A percentile compares a stretch with the other conserved stretches of the same genome.
phyloP scores from a whole-genome alignment of 1,140 invertebrate species.

The Pygmarrhopalites habei region DNA sequence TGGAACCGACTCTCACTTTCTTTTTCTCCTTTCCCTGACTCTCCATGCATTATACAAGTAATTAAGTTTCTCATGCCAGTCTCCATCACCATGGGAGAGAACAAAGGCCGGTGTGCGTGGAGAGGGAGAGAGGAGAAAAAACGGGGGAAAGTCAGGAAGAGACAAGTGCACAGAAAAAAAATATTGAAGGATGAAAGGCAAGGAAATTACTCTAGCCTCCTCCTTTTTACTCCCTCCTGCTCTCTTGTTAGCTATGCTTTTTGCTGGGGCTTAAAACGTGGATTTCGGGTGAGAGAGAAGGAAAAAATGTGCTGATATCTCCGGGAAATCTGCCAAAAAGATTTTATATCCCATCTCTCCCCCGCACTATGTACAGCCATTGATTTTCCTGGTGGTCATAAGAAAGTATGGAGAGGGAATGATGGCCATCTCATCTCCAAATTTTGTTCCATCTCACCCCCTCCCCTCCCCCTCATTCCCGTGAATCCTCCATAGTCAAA shows the following conservation, averaged over 20 bases:
- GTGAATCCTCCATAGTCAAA: too few relatives aligned
- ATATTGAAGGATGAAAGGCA: conserved; percentile 17
- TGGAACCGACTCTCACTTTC: neutral
- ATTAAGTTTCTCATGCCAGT: neutral
- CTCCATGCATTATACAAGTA: conserved; percentile 2
- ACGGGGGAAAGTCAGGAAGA: too few relatives aligned
- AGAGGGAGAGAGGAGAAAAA: neutral
- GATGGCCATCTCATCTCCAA: too few relatives aligned
- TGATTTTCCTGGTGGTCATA: conserved; percentile 17
- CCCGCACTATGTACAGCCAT: too few relatives aligned
- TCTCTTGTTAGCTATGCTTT: too few relatives aligned
- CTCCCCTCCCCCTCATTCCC: too few relatives aligned
- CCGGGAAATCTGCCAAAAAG: conserved; percentile 32
- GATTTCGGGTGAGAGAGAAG: neutral
- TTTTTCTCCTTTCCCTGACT: too few relatives aligned
- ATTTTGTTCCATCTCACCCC: too few relatives aligned
- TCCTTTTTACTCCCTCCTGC: neutral
- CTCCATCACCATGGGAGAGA: neutral
- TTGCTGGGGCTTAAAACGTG: too few relatives aligned
- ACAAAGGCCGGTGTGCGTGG: neutral
- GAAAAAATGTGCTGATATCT: conserved; percentile 30
- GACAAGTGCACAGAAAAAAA: conserved; percentile 10
- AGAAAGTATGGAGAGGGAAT: too few relatives aligned
- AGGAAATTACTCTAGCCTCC: conserved; percentile 20
- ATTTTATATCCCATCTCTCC: conserved; percentile 17